Percentiles rank a stretch among this genome's conserved stretches.
These are phyloP conservation scores for Strix uralensis DNA, from an alignment of 2,113 vertebrate genomes.

Conservation along the genomic window DNA sequence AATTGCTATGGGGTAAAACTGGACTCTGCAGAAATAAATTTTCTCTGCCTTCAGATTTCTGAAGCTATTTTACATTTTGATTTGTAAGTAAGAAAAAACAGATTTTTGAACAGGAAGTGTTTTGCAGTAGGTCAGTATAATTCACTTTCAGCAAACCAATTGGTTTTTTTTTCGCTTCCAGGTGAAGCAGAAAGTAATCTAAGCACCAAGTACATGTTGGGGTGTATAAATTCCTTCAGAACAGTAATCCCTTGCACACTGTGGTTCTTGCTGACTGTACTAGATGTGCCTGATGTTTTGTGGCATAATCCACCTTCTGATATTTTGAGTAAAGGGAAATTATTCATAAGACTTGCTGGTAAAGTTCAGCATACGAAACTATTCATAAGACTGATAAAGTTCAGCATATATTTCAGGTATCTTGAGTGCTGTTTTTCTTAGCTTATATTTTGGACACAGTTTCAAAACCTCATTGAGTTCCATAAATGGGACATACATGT, in stretches of 20 bases:
- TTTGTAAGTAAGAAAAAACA: neutral
- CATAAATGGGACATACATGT: neutral
- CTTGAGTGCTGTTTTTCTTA: neutral
- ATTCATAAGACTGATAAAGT: neutral
- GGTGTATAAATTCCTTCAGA: neutral
- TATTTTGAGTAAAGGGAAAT: neutral
- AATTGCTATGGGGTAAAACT: neutral
- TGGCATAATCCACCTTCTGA: neutral
- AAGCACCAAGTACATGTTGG: neutral
- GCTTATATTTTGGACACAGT: neutral
- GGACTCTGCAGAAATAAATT: neutral
- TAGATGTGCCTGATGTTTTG: neutral
- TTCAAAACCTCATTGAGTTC: slow-evolving; percentile 2
- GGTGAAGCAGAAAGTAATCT: neutral
- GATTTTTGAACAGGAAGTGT: neutral
- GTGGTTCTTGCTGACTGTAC: neutral
- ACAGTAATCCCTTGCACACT: neutral
- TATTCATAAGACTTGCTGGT: neutral
- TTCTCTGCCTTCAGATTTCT: neutral
- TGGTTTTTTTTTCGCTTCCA: neutral
- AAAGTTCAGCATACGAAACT: neutral
- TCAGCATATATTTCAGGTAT: neutral
- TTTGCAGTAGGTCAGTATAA: neutral
- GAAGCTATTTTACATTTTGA: neutral
- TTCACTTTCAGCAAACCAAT: neutral